phyloP scores from a whole-genome alignment of 2,113 vertebrate species.

The Amphiprion ocellaris region DNA sequence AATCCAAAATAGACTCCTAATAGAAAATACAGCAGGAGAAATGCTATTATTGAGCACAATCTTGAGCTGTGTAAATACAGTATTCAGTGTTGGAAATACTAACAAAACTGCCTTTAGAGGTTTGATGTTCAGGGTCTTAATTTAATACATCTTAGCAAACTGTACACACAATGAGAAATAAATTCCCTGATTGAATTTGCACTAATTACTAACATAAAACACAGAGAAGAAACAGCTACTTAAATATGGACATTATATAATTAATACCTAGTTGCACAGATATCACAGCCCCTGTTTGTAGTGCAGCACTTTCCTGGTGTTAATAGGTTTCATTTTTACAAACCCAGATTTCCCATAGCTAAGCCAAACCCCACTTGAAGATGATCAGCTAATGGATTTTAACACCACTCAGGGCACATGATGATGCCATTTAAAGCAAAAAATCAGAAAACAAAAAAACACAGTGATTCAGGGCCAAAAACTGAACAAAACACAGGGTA shows the following conservation, averaged over 20 bases:
- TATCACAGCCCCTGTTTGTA: neutral
- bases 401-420: constrained; percentile 26
- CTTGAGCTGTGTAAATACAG: constrained; percentile 3
- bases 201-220: neutral
- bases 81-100: constrained; percentile 1
- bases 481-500: neutral
- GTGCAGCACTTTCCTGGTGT: neutral
- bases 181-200: neutral
- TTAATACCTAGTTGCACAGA: neutral
- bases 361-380: constrained; percentile 31
- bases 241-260: neutral
- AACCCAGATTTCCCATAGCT: neutral
- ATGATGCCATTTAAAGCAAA: constrained; percentile 26
- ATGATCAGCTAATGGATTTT: constrained; percentile 52
- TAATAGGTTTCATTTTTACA: constrained; percentile 16
- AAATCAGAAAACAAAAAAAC: neutral
- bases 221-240: neutral
- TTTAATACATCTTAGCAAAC: neutral
- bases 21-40: constrained; percentile 4
- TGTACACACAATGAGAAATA: neutral
- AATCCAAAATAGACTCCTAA: neutral
- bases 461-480: neutral
- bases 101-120: constrained; percentile 10
- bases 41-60: neutral
- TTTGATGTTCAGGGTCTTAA: neutral